Conservation (phyloP, 2,113 vertebrate species). For the Gymnocephalus cernua region DNA sequence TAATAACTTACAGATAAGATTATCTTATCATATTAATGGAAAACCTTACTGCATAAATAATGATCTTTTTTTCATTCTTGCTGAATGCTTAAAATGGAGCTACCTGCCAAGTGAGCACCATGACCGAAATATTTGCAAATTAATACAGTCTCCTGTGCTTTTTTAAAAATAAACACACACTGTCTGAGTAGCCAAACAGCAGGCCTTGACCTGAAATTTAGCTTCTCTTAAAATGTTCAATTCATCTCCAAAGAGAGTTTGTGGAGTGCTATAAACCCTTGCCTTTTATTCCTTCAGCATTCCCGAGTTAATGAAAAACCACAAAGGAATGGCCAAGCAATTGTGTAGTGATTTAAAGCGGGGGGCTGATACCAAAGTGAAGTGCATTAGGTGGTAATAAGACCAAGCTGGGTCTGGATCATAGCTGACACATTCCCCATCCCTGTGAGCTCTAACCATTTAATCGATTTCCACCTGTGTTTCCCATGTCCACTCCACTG, state of each 20-base stretch:
- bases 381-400: constrained; percentile 71
- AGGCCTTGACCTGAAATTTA: constrained; percentile 12
- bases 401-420: constrained; percentile 61
- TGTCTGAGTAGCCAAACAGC: neutral
- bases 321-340: constrained; percentile 55
- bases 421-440: constrained; percentile 67
- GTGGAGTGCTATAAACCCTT: neutral
- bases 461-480: constrained; percentile 74
- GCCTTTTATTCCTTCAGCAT: constrained; percentile 47
- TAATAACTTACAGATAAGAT: constrained; percentile 39
- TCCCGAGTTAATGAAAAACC: constrained; percentile 55
- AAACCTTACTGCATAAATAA: constrained; percentile 35
- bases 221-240: constrained; percentile 27
- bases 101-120: constrained; percentile 8
- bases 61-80: neutral
- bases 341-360: constrained; percentile 40
- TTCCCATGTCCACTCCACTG: constrained; percentile 47
- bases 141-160: constrained; percentile 17
- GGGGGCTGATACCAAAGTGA: constrained; percentile 39
- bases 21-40: constrained; percentile 38
- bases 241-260: constrained; percentile 36
- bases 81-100: neutral
- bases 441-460: constrained; percentile 67
- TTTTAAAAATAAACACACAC: neutral
- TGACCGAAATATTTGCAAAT: constrained; percentile 39